Evolutionary conservation across 2,797 vertebrate genomes (phyloP).

Genomic region (Lutjanus campechanus): DNA sequence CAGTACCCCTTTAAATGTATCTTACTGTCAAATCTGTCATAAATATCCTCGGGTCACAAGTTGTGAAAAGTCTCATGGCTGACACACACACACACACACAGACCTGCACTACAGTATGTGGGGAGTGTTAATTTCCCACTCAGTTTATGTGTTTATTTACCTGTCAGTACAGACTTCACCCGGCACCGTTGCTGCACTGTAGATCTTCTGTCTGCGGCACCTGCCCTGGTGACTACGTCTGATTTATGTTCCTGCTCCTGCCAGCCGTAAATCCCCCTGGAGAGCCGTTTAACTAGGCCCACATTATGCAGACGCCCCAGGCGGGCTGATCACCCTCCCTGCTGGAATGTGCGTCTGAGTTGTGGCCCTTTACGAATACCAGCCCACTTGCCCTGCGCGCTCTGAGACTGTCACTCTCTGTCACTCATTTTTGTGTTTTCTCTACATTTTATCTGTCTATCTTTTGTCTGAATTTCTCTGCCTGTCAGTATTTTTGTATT

Average conservation of each 20-base stretch:
- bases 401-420: not conserved
- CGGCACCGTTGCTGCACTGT: constrained; percentile 33
- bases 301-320: constrained; percentile 61
- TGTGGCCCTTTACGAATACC: not conserved
- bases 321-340: constrained; percentile 22
- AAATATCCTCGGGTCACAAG: constrained; percentile 3
- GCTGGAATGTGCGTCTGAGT: constrained; percentile 19
- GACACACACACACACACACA: not conserved
- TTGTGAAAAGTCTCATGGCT: not conserved
- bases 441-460: not conserved
- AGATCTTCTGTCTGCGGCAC: constrained; percentile 48
- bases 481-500: constrained; percentile 1
- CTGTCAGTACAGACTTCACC: constrained; percentile 27
- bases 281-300: constrained; percentile 61
- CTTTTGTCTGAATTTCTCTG: not conserved
- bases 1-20: not conserved
- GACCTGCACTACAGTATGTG: not conserved
- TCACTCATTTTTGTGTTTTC: not conserved
- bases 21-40: not conserved
- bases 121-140: constrained; percentile 35
- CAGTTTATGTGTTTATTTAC: constrained; percentile 46
- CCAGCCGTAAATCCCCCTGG: constrained; percentile 56
- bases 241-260: constrained; percentile 56
- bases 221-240: constrained; percentile 24
- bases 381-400: not conserved